Evolutionary conservation across 1,140 invertebrate genomes (phyloP).

Genomic region (Drosophila lini): DNA sequence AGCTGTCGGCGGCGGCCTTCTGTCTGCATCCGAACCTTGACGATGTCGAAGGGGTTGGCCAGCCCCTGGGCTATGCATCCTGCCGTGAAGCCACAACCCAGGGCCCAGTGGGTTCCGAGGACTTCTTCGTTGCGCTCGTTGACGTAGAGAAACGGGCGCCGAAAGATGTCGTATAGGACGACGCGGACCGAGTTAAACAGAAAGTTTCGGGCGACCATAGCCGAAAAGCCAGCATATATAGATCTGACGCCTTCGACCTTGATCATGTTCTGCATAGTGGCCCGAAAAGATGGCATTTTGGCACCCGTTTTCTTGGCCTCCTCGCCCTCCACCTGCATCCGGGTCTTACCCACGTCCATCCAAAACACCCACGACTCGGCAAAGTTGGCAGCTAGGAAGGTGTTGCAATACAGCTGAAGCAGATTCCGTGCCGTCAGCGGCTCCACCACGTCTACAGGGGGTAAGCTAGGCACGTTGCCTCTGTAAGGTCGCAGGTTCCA

Average conservation of each 20-base stretch:
- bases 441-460: slow-evolving; percentile 3
- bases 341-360: slow-evolving; percentile 57
- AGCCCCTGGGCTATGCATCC: slow-evolving; percentile 56
- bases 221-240: slow-evolving; percentile 49
- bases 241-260: slow-evolving; percentile 8
- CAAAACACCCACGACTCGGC: slow-evolving; percentile 48
- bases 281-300: slow-evolving; percentile 7
- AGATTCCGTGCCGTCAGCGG: slow-evolving; percentile 13
- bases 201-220: slow-evolving; percentile 46
- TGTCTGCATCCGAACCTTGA: slow-evolving; percentile 62
- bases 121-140: slow-evolving; percentile 13
- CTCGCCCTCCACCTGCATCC: slow-evolving; percentile 55
- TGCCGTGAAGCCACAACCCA: slow-evolving; percentile 30
- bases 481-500: slow-evolving; percentile 8
- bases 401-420: slow-evolving; percentile 49
- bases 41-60: slow-evolving; percentile 59
- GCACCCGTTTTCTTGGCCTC: slow-evolving; percentile 25
- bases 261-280: slow-evolving; percentile 21
- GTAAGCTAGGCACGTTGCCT: background rate
- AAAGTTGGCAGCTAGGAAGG: slow-evolving; percentile 53
- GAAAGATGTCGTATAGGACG: slow-evolving; percentile 54
- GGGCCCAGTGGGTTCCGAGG: slow-evolving; percentile 1
- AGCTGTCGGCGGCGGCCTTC: slow-evolving; percentile 18
- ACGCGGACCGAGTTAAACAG: slow-evolving; percentile 59
- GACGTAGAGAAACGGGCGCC: slow-evolving; percentile 20